phyloP scores from a whole-genome alignment of 2,113 vertebrate genomes.

The Lepus americanus region DNA sequence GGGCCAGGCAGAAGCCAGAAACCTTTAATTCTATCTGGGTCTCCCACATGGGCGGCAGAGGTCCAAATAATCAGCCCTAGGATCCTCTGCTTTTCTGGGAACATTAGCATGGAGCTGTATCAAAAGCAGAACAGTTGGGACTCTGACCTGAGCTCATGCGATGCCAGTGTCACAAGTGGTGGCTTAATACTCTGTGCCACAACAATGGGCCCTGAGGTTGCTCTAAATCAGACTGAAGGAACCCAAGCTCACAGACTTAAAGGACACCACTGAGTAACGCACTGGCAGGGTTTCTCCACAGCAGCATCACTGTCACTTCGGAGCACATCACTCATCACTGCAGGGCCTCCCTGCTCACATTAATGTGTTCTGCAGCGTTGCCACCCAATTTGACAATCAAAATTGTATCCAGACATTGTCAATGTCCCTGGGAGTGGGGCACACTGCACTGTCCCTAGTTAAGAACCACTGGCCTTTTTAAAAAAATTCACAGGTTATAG shows the following conservation, averaged over 20 bases:
- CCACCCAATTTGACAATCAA: neutral
- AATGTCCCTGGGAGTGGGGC: neutral
- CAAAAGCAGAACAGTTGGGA: no score
- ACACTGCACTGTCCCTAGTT: neutral
- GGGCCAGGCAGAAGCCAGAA: no score
- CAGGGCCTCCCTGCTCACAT: neutral
- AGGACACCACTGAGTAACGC: neutral
- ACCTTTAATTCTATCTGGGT: no score
- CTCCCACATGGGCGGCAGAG: no score
- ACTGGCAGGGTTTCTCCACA: neutral
- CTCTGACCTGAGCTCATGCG: no score
- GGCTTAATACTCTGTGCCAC: no score
- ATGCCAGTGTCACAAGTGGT: no score
- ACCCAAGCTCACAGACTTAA: neutral
- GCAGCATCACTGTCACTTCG: neutral
- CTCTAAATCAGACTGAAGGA: neutral
- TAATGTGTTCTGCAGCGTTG: neutral
- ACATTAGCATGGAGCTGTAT: no score
- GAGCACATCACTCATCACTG: neutral
- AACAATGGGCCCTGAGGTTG: neutral
- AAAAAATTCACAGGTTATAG: neutral
- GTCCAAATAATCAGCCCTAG: no score
- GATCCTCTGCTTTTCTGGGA: no score
- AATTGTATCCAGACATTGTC: neutral
- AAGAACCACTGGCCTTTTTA: neutral